Conservation (phyloP, 1,140 invertebrate genomes). For the Acromyrmex heyeri region DNA sequence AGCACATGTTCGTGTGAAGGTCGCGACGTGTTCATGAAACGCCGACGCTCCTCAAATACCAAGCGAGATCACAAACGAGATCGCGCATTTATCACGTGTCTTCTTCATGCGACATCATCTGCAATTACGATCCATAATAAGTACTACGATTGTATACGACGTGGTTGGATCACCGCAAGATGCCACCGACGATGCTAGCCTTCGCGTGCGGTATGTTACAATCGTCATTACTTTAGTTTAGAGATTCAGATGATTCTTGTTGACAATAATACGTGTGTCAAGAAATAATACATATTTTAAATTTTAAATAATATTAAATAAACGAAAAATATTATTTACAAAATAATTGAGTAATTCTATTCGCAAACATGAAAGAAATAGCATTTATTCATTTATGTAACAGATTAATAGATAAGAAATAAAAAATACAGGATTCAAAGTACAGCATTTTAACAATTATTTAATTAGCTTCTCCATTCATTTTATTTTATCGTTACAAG, state of each 20-base stretch:
- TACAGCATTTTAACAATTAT: background rate
- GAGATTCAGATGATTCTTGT: background rate
- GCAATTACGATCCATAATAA: constrained; percentile 33
- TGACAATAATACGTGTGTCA: too few relatives aligned
- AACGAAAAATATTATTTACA: background rate
- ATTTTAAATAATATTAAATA: constrained; percentile 18
- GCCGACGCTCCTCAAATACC: constrained; percentile 46
- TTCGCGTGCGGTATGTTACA: background rate
- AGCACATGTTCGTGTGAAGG: constrained; percentile 39
- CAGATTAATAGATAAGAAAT: background rate
- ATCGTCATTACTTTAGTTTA: background rate
- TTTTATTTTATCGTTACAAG: background rate
- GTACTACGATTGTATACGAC: constrained; percentile 14
- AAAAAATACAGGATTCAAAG: background rate
- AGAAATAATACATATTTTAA: background rate
- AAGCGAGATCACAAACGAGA: constrained; percentile 47
- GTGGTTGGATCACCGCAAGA: constrained; percentile 13
- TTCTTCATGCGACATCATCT: constrained; percentile 21
- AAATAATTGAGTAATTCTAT: background rate
- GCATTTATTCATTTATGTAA: background rate
- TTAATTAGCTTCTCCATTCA: background rate
- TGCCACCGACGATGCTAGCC: constrained; percentile 24
- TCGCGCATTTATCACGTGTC: constrained; percentile 41
- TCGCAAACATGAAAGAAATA: background rate
- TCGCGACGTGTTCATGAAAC: constrained; percentile 49